These are phyloP conservation scores for Epistrophe grossulariae DNA, from an alignment of 2,888 invertebrate genomes.

Conservation along the genomic window DNA sequence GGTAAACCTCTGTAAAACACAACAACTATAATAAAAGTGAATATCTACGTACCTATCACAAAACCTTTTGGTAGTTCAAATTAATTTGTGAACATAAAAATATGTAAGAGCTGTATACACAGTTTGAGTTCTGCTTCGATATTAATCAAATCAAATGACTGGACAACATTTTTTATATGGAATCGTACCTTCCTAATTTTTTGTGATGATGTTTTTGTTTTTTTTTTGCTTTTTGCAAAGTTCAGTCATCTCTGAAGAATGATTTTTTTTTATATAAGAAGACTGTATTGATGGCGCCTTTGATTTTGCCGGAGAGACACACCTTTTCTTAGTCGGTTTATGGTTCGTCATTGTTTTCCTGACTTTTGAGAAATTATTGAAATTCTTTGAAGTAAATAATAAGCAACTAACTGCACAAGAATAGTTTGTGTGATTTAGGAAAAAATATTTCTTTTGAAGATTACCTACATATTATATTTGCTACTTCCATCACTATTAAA, in stretches of 20 bases:
- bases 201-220: not conserved
- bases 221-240: not conserved
- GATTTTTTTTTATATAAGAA: not conserved
- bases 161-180: constrained; percentile 27
- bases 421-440: not conserved
- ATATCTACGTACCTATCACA: not conserved
- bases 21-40: not conserved
- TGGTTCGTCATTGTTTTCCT: not conserved
- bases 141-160: constrained; percentile 54
- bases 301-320: constrained; percentile 16
- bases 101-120: too few relatives aligned
- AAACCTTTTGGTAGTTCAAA: constrained; percentile 36
- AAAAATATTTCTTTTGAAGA: not conserved
- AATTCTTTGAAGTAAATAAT: not conserved
- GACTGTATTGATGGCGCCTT: constrained; percentile 10
- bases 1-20: not conserved
- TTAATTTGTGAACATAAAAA: constrained; percentile 32
- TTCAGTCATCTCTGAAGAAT: constrained; percentile 17
- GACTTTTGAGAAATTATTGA: not conserved
- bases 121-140: constrained; percentile 12
- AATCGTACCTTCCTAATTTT: constrained; percentile 12
- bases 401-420: not conserved
- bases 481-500: too few relatives aligned
- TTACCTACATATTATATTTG: too few relatives aligned
- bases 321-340: not conserved